These are phyloP conservation scores for Calosoma granatense DNA, from an alignment of 1,140 invertebrate genomes.

Conservation along the genomic window DNA sequence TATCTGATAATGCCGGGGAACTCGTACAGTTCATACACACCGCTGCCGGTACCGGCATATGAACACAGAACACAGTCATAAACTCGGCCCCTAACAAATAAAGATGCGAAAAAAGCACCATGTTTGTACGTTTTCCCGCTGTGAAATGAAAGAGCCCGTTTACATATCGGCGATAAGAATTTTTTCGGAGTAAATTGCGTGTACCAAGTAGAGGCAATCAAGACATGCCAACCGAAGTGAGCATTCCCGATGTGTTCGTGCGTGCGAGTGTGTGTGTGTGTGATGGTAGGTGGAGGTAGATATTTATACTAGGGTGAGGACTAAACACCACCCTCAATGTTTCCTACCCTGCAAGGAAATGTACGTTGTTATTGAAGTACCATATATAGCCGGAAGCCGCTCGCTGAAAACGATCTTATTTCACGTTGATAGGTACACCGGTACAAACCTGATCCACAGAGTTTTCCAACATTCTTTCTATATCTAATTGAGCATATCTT, in stretches of 20 bases:
- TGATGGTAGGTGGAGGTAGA: neutral
- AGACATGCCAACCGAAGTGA: conserved; percentile 12
- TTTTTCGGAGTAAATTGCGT: conserved; percentile 22
- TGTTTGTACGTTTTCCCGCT: conserved; percentile 19
- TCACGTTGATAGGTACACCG: too few relatives aligned
- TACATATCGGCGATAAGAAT: conserved; percentile 23
- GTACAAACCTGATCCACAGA: too few relatives aligned
- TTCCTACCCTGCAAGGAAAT: too few relatives aligned
- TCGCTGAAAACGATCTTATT: too few relatives aligned
- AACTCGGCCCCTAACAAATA: neutral
- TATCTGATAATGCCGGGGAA: neutral
- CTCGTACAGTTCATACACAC: neutral
- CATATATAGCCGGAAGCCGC: too few relatives aligned
- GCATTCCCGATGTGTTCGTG: neutral
- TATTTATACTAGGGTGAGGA: too few relatives aligned
- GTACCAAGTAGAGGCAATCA: conserved; percentile 20
- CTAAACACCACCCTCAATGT: too few relatives aligned
- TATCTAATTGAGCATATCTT: too few relatives aligned
- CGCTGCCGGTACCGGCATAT: neutral
- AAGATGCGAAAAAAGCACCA: conserved; percentile 15
- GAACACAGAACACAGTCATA: neutral
- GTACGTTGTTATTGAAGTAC: too few relatives aligned
- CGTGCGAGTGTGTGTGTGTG: neutral
- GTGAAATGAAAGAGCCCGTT: conserved; percentile 16
- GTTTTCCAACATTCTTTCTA: too few relatives aligned